Conservation (phyloP, 2,113 vertebrate species). For the Thamnophis sirtalis region DNA sequence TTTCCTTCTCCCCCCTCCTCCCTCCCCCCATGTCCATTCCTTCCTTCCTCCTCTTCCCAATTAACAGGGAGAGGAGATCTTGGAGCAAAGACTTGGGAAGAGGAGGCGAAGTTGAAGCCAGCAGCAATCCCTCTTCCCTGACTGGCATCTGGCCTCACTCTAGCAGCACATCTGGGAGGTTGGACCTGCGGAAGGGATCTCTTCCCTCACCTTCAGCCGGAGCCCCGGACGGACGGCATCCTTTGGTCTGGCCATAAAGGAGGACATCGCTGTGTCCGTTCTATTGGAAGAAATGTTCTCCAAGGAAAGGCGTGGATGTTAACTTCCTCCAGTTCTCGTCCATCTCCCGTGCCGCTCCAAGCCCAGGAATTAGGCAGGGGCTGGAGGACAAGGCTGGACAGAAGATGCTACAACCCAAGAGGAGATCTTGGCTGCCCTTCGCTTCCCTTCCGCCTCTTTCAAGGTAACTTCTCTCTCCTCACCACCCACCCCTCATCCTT, state of each 20-base stretch:
- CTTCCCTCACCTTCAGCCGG: accelerated
- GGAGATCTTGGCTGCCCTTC: neutral
- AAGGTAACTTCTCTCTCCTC: neutral
- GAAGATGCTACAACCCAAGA: neutral
- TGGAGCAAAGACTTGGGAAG: neutral
- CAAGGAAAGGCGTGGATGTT: too few species aligned
- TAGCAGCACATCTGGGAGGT: neutral
- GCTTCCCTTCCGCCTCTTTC: neutral
- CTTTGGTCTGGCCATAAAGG: neutral
- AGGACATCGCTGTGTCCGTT: accelerated
- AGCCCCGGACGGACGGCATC: neutral
- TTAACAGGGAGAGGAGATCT: neutral
- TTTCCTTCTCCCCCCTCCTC: neutral
- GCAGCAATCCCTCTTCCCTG: neutral
- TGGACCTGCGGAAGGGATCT: neutral
- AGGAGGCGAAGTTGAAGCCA: neutral
- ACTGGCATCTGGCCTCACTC: neutral
- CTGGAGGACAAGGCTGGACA: neutral
- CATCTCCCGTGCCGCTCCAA: neutral
- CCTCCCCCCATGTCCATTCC: too few species aligned
- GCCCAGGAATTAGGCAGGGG: neutral
- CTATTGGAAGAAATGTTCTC: too few species aligned
- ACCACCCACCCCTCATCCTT: neutral
- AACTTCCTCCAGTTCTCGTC: neutral
- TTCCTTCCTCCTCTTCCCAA: neutral